phyloP scores from a whole-genome alignment of 1,140 invertebrate species.

The Bilobella aurantiaca region DNA sequence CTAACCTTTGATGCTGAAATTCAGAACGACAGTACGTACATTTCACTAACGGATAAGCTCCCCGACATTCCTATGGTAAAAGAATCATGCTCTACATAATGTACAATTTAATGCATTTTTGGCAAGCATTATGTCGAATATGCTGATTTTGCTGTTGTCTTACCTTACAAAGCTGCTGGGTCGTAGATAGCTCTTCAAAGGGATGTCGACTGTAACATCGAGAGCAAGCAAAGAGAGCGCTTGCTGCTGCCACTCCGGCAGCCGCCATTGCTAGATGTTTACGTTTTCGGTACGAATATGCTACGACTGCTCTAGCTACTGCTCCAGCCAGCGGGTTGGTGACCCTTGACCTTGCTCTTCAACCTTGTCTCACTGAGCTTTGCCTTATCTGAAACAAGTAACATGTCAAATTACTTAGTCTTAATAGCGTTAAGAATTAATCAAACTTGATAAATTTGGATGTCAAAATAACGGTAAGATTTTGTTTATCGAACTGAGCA shows the following conservation, averaged over 20 bases:
- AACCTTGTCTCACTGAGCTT: not conserved
- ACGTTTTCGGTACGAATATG: not conserved
- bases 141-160: slow-evolving; percentile 21
- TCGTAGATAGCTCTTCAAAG: slow-evolving; percentile 86
- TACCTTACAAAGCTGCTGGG: slow-evolving; percentile 93
- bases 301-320: not conserved
- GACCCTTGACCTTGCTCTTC: not conserved
- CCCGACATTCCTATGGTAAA: slow-evolving; percentile 72
- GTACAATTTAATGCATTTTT: slow-evolving; percentile 1
- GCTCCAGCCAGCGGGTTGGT: not conserved
- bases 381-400: not conserved
- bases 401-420: not conserved
- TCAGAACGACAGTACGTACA: slow-evolving; percentile 95
- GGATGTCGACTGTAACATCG: slow-evolving; percentile 87
- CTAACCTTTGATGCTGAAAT: slow-evolving; percentile 89
- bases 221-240: slow-evolving; percentile 81
- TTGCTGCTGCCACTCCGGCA: slow-evolving; percentile 8
- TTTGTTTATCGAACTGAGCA: no score
- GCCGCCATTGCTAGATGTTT: not conserved
- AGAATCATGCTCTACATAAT: slow-evolving; percentile 14
- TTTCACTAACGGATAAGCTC: slow-evolving; percentile 84
- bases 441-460: no score
- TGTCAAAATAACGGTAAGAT: no score
- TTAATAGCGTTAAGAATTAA: no score
- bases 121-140: not conserved